phyloP scores from a whole-genome alignment of 2,797 vertebrate genomes.

The Balearica regulorum region DNA sequence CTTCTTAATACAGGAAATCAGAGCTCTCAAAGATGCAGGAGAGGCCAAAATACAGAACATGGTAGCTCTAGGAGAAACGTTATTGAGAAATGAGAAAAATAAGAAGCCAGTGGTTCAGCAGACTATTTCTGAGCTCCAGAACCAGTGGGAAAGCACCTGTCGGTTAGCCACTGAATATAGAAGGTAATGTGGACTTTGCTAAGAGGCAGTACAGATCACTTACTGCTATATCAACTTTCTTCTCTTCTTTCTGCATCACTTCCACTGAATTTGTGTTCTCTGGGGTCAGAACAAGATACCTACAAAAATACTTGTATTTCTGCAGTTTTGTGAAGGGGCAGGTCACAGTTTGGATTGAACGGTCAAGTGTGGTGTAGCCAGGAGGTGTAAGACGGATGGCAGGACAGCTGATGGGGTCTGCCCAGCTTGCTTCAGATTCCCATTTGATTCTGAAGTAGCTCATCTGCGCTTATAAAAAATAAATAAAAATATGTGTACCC shows the following conservation, averaged over 20 bases:
- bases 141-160: conserved; percentile 61
- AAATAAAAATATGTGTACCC: no score
- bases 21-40: conserved; percentile 74
- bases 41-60: conserved; percentile 76
- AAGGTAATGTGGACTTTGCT: conserved; percentile 63
- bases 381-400: not conserved
- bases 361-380: not conserved
- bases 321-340: not conserved
- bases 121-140: conserved; percentile 56
- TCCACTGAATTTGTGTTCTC: not conserved
- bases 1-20: conserved; percentile 73
- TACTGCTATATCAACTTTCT: not conserved
- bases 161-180: conserved; percentile 41
- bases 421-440: not conserved
- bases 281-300: not conserved
- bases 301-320: not conserved
- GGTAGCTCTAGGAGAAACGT: conserved; percentile 68
- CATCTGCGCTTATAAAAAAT: not conserved
- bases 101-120: not conserved
- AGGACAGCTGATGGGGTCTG: not conserved
- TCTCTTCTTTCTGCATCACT: not conserved
- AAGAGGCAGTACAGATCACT: not conserved
- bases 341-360: not conserved
- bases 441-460: not conserved
- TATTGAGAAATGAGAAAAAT: conserved; percentile 58